These are phyloP conservation scores for Alentia gelatinosa DNA, from an alignment of 2,888 invertebrate genomes.

Conservation along the genomic window DNA sequence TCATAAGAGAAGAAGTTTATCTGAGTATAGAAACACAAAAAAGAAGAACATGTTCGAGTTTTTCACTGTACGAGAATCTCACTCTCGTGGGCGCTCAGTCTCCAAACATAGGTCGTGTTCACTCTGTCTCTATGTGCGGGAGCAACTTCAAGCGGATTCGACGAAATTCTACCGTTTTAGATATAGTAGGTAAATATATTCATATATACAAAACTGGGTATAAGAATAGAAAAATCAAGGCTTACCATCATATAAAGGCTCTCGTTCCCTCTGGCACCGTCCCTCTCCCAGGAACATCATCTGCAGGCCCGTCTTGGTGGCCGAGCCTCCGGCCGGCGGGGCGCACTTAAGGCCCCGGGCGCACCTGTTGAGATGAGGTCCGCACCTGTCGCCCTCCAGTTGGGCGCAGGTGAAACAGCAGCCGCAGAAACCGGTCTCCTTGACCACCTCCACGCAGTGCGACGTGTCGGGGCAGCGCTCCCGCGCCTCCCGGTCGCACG, in stretches of 20 bases:
- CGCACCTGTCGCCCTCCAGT: slow-evolving; percentile 22
- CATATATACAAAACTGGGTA: background rate
- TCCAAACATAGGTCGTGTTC: too few species aligned
- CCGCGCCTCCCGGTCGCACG: background rate
- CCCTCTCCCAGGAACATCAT: background rate
- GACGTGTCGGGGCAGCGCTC: slow-evolving; percentile 21
- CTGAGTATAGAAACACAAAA: too few species aligned
- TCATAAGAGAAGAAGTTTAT: too few species aligned
- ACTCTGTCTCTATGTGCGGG: too few species aligned
- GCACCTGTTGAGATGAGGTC: background rate
- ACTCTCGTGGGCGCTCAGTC: too few species aligned
- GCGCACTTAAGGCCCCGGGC: background rate
- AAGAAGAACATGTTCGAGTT: too few species aligned
- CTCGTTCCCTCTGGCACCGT: background rate
- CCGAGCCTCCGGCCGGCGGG: background rate
- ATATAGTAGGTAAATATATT: too few species aligned
- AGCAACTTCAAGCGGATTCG: too few species aligned
- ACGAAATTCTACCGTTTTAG: too few species aligned
- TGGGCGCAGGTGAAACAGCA: slow-evolving; percentile 21
- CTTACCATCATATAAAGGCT: slow-evolving; percentile 15
- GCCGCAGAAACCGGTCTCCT: slow-evolving; percentile 24
- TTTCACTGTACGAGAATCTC: too few species aligned
- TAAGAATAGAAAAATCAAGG: background rate
- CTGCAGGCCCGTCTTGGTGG: background rate
- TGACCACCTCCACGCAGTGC: background rate